Percentiles rank a stretch among this genome's conserved stretches.
These are phyloP conservation scores for Pungitius pungitius DNA, from an alignment of 2,113 vertebrate species.

Conservation along the genomic window DNA sequence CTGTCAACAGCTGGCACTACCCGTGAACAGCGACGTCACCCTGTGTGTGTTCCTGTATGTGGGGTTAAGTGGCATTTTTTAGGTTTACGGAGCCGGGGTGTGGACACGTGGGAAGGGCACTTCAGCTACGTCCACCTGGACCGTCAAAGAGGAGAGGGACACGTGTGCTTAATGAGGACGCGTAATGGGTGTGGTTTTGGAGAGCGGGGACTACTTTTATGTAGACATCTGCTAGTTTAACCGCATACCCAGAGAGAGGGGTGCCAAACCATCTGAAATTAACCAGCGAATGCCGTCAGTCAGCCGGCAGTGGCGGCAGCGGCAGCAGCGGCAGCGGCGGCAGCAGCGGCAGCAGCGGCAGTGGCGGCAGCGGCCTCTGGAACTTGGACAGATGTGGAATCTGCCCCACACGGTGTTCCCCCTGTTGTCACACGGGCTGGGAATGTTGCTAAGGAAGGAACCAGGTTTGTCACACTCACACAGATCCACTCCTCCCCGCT, in stretches of 20 bases:
- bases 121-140: constrained; percentile 45
- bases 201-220: constrained; percentile 28
- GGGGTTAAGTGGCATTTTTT: constrained; percentile 56
- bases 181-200: constrained; percentile 41
- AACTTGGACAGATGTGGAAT: constrained; percentile 35
- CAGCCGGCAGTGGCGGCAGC: background rate
- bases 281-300: constrained; percentile 10
- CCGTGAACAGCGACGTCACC: constrained; percentile 53
- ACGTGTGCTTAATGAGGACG: constrained; percentile 30
- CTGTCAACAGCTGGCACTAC: constrained; percentile 40
- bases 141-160: constrained; percentile 17
- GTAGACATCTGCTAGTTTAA: constrained; percentile 45
- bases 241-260: constrained; percentile 13
- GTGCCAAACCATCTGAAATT: constrained; percentile 29
- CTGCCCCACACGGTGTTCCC: constrained; percentile 46
- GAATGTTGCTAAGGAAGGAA: constrained; percentile 72
- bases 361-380: constrained; percentile 2
- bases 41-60: constrained; percentile 28
- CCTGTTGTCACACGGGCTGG: constrained; percentile 60
- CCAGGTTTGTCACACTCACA: constrained; percentile 60
- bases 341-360: background rate
- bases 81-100: constrained; percentile 48
- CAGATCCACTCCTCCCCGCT: constrained; percentile 59
- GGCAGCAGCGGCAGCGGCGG: background rate
- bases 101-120: constrained; percentile 37